Evolutionary conservation across 2,888 invertebrate genomes (phyloP).

Genomic region (Patella depressa): DNA sequence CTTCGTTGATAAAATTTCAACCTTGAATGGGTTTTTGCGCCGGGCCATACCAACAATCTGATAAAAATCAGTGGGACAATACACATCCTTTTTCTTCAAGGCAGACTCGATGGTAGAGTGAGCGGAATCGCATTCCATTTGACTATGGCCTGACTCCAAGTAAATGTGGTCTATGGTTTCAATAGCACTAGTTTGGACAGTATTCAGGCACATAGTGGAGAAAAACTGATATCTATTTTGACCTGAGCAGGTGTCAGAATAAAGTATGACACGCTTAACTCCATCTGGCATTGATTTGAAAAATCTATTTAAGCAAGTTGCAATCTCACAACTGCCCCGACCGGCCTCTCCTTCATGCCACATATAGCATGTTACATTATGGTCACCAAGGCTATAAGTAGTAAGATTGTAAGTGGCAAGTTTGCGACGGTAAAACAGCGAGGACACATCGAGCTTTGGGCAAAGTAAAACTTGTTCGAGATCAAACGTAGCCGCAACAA

Average conservation of each 20-base stretch:
- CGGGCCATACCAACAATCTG: neutral
- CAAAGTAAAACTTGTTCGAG: too few species aligned
- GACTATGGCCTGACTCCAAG: neutral
- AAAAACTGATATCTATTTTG: slow-evolving; percentile 8
- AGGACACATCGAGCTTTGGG: too few species aligned
- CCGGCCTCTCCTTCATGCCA: slow-evolving; percentile 11
- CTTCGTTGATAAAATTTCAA: neutral
- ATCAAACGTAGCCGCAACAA: slow-evolving; percentile 9
- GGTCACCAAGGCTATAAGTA: neutral
- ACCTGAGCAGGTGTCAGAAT: slow-evolving; percentile 10
- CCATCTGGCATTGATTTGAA: neutral
- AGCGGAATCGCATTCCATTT: neutral
- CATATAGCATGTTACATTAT: slow-evolving; percentile 1
- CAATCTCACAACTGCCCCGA: slow-evolving; percentile 8
- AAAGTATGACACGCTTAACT: neutral
- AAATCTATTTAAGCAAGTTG: neutral
- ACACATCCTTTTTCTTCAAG: neutral
- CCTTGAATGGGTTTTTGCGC: neutral
- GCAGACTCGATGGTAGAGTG: neutral
- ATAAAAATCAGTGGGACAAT: neutral
- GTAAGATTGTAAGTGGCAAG: neutral
- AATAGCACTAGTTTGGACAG: too few species aligned
- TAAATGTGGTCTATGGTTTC: neutral
- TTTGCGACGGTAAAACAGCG: slow-evolving; percentile 16
- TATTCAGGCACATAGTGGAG: neutral